Evolutionary conservation across 1,140 invertebrate genomes (phyloP).

Genomic region (Whitmania pigra): DNA sequence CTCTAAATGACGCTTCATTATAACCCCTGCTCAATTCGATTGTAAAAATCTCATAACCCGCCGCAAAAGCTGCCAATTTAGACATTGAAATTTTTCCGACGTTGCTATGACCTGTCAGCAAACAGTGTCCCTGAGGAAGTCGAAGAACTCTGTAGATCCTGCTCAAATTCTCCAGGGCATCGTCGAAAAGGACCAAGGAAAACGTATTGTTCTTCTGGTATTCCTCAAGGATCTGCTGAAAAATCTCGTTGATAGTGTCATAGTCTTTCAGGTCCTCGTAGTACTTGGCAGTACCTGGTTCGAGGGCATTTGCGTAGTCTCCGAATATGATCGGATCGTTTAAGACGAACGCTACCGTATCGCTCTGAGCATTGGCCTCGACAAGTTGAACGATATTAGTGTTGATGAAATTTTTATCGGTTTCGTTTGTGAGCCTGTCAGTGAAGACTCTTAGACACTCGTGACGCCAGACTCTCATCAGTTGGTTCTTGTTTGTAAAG

Average conservation of each 20-base stretch:
- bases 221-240: conserved; percentile 74
- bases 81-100: conserved; percentile 59
- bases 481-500: conserved; percentile 29
- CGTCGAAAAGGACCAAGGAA: conserved; percentile 70
- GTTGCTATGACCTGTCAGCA: conserved; percentile 72
- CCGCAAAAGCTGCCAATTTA: conserved; percentile 38
- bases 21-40: conserved; percentile 67
- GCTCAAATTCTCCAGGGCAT: conserved; percentile 74
- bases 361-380: conserved; percentile 36
- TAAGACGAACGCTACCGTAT: conserved; percentile 36
- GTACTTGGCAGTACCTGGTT: conserved; percentile 49
- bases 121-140: conserved; percentile 66
- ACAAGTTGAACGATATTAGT: conserved; percentile 31
- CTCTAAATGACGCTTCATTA: conserved; percentile 63
- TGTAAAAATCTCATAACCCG: conserved; percentile 62
- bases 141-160: conserved; percentile 66
- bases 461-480: conserved; percentile 42
- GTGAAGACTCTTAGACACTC: conserved; percentile 42
- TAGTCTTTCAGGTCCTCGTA: conserved; percentile 83
- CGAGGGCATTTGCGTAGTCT: conserved; percentile 69
- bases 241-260: conserved; percentile 65
- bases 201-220: conserved; percentile 56
- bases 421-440: conserved; percentile 54
- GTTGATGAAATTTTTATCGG: conserved; percentile 43
- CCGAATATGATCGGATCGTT: conserved; percentile 71